A percentile compares a stretch with the other conserved stretches of the same genome.
Evolutionary conservation across 2,797 vertebrate species (phyloP).

Genomic region (Echeneis naucrates): DNA sequence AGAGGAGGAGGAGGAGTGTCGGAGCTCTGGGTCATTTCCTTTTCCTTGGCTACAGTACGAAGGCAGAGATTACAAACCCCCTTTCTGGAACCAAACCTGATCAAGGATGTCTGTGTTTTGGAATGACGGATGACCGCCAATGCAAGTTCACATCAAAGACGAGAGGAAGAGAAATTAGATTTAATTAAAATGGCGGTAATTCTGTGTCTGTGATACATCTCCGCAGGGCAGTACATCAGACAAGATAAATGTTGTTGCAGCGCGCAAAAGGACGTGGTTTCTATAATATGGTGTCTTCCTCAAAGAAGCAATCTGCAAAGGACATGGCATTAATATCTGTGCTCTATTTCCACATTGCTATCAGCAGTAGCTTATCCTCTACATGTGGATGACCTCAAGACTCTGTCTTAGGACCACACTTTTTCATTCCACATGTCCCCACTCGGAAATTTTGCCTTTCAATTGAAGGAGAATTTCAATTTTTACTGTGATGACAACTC

Average conservation of each 20-base stretch:
- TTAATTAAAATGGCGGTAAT: slow-evolving; percentile 20
- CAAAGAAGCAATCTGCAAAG: not conserved
- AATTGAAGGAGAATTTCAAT: not conserved
- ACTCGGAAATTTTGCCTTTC: not conserved
- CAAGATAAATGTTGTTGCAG: not conserved
- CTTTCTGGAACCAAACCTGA: not conserved
- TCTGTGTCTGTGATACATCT: not conserved
- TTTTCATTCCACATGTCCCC: not conserved
- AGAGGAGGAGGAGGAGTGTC: not conserved
- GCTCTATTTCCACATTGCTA: not conserved
- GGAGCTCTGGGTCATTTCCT: slow-evolving; percentile 20
- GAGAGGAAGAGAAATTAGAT: slow-evolving; percentile 25
- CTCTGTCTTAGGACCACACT: not conserved
- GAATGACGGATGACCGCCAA: slow-evolving; percentile 54
- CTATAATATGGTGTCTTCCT: not conserved
- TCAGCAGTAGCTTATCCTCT: no score
- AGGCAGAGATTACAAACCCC: slow-evolving; percentile 12
- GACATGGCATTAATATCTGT: not conserved
- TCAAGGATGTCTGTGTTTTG: slow-evolving; percentile 18
- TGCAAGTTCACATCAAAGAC: slow-evolving; percentile 50
- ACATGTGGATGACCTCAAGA: no score
- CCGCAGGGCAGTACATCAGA: not conserved
- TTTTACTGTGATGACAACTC: not conserved
- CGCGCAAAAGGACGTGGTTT: not conserved
- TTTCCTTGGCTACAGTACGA: slow-evolving; percentile 15